These are phyloP conservation scores for Hipparchia semele DNA, from an alignment of 2,888 invertebrate genomes.

Conservation along the genomic window DNA sequence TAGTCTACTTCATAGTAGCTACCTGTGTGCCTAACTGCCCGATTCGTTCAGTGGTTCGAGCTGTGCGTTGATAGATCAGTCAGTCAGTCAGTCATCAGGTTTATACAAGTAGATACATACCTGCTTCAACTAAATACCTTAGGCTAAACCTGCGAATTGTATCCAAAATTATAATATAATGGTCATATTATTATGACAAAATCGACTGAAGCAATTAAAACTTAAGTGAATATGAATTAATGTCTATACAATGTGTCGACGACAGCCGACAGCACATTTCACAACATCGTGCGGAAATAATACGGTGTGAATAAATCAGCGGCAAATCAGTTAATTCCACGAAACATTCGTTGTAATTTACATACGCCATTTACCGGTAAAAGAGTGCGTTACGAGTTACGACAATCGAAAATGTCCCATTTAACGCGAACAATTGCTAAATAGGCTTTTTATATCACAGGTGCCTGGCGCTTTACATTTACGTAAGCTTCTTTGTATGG, in stretches of 20 bases:
- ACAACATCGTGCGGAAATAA: neutral
- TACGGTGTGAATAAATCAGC: conserved; percentile 16
- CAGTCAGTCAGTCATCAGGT: too few species aligned
- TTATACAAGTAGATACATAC: too few species aligned
- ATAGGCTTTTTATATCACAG: conserved; percentile 41
- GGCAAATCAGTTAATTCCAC: conserved; percentile 43
- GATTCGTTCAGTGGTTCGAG: too few species aligned
- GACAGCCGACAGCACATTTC: conserved; percentile 6
- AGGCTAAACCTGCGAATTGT: too few species aligned
- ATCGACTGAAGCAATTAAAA: too few species aligned
- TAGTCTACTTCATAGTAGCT: too few species aligned
- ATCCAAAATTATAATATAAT: too few species aligned
- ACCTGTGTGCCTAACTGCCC: too few species aligned
- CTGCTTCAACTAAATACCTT: too few species aligned
- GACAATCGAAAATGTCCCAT: conserved; percentile 50
- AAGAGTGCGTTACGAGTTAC: conserved; percentile 48
- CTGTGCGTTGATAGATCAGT: too few species aligned
- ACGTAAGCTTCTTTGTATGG: neutral
- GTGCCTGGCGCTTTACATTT: conserved; percentile 2
- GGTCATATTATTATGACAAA: too few species aligned
- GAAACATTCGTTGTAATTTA: conserved; percentile 47
- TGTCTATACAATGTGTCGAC: neutral
- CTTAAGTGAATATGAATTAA: neutral
- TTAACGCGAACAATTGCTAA: conserved; percentile 52
- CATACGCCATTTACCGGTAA: conserved; percentile 46